Evolutionary conservation across 2,888 invertebrate genomes (phyloP), one percentile per base, ranked within the genome.

Genomic region (Chrysolina haemoptera): DNA sequence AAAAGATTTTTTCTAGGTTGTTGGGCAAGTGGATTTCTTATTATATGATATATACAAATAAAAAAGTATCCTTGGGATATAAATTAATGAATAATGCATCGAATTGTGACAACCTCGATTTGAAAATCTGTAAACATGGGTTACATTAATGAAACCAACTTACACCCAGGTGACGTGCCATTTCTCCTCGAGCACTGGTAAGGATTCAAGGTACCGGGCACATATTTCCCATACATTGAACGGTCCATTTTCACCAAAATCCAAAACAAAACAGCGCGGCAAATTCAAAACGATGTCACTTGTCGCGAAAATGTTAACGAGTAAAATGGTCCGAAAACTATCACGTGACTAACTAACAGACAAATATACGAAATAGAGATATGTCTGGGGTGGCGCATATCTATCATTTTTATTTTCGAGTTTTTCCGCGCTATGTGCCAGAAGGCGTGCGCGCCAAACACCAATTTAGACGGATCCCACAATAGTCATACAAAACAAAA

Each of bases 201-300:
- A 68, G 96, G 96, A 85, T 95, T 94, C 88, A 95, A 92, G 86
- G 94, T 94, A 62, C 95, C 95, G 70, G 95, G 95, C 87, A 93
- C 92, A 86, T 95, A 91, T 90, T 95, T 95, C 81, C 96, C 96
- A 88, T 96, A 96, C 95, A 95, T 96, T 87, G 95, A 94, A 87
- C 96, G 92, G 91, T 96, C 96, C 96, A 96, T 95, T 22, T 64
- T 48, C 53, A 16, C 3, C 6, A 64, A 35, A 71, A 71, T n/a
- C n/a, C 9, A 9, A 70, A 76, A 70, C 46, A 65, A 20, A 35
- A 68, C 46, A 5, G 50, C 64, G 78, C 81, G 79, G 76, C 73
- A 81, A 82, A 79, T 82, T 82, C 75, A 79, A 83, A 80, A 69
- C 64, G 43, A 68, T 76, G 78, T 78, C 78, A 55, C 55, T 59